These are phyloP conservation scores for Engraulis encrasicolus DNA, from an alignment of 2,113 vertebrate genomes.

Conservation along the genomic window DNA sequence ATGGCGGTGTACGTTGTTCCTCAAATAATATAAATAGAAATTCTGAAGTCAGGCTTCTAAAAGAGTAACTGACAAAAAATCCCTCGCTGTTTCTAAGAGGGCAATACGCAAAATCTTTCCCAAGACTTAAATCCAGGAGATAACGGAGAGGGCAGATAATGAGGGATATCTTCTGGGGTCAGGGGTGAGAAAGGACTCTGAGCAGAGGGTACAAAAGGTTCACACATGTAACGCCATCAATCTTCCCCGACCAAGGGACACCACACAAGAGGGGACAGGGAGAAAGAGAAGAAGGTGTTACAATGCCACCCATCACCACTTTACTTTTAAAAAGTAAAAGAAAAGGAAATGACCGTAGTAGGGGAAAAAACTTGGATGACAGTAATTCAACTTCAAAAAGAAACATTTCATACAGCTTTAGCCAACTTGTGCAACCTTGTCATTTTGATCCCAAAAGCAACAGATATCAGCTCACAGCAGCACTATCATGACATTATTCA, in stretches of 20 bases:
- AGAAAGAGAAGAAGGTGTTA: neutral
- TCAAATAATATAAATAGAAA: neutral
- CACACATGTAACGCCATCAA: conserved; percentile 49
- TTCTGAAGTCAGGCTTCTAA: conserved; percentile 28
- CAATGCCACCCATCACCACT: neutral
- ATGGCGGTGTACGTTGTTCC: neutral
- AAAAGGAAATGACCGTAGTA: too few species aligned
- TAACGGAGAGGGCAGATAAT: conserved; percentile 9
- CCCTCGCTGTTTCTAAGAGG: neutral
- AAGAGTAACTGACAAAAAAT: neutral
- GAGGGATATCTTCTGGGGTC: conserved; percentile 35
- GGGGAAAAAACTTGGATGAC: neutral
- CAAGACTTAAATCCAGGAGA: neutral
- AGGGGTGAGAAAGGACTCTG: conserved; percentile 44
- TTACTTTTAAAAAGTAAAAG: neutral
- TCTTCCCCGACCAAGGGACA: conserved; percentile 36
- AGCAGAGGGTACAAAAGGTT: conserved; percentile 49
- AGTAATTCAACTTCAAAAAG: too few species aligned
- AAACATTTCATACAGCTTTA: too few species aligned
- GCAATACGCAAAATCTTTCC: neutral
- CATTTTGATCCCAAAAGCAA: too few species aligned
- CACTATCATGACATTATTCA: too few species aligned
- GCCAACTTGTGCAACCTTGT: too few species aligned
- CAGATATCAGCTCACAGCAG: too few species aligned
- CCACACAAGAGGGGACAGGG: conserved; percentile 13